phyloP scores from a whole-genome alignment of 1,140 invertebrate genomes.

The Melipona quadrifasciata region DNA sequence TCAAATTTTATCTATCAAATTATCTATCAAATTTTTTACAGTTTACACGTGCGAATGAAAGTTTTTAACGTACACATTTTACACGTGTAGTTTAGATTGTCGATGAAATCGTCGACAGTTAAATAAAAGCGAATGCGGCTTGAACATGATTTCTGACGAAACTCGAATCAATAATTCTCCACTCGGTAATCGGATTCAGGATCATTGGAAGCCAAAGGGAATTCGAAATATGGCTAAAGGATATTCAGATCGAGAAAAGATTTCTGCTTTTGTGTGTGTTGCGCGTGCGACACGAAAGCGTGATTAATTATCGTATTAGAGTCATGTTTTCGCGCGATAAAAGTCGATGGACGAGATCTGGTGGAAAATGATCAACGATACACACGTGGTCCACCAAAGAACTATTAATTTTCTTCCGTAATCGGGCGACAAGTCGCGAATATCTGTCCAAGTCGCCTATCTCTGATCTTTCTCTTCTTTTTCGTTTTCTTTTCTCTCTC shows the following conservation, averaged over 20 bases:
- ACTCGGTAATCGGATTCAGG: not conserved
- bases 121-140: not conserved
- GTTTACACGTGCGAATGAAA: no score
- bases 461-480: not conserved
- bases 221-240: not conserved
- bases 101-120: no score
- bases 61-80: not conserved
- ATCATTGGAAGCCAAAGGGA: not conserved
- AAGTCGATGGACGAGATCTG: slow-evolving; percentile 5
- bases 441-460: not conserved
- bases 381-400: not conserved
- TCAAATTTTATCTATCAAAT: no score
- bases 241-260: no score
- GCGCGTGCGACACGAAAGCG: not conserved
- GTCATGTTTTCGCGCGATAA: not conserved
- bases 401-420: slow-evolving; percentile 30
- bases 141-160: not conserved
- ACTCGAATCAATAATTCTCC: not conserved
- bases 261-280: no score
- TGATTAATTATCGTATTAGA: slow-evolving; percentile 15
- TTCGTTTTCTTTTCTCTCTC: not conserved
- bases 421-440: slow-evolving; percentile 6
- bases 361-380: slow-evolving; percentile 17
- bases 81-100: no score
- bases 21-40: no score